Percentiles rank a stretch among this genome's conserved stretches.
Evolutionary conservation across 2,797 vertebrate species (phyloP).

Genomic region (Hydrocynus forskahlii): DNA sequence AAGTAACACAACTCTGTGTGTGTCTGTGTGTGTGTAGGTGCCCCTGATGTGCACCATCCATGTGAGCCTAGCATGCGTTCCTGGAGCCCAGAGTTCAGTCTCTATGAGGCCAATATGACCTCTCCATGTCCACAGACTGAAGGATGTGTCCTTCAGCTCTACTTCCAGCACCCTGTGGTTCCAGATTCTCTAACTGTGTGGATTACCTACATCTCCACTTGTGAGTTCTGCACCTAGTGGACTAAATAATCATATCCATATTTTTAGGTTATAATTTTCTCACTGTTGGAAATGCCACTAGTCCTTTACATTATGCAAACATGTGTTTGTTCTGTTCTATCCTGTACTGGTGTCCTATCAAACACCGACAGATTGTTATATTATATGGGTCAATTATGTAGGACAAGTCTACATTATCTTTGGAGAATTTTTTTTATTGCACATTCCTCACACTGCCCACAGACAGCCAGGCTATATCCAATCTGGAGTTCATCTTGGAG

Average conservation of each 20-base stretch:
- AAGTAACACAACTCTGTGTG: no score
- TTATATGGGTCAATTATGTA: background rate
- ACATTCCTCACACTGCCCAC: slow-evolving; percentile 49
- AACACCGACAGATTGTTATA: no score
- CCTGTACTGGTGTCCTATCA: no score
- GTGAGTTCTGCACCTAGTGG: slow-evolving; percentile 59
- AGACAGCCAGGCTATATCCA: slow-evolving; percentile 79
- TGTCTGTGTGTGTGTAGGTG: slow-evolving; percentile 74
- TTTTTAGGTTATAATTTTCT: no score
- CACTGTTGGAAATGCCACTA: no score
- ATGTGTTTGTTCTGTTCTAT: no score
- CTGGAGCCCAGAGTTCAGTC: slow-evolving; percentile 94
- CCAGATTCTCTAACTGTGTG: slow-evolving; percentile 88
- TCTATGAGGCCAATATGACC: slow-evolving; percentile 92
- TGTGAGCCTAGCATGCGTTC: slow-evolving; percentile 96
- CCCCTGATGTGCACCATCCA: slow-evolving; percentile 92
- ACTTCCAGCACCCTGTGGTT: slow-evolving; percentile 83
- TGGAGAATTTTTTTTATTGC: background rate
- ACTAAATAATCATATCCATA: no score
- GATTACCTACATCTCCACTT: slow-evolving; percentile 89
- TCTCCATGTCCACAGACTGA: slow-evolving; percentile 88
- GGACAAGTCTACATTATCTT: background rate
- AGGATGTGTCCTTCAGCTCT: slow-evolving; percentile 90
- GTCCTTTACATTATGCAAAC: no score
- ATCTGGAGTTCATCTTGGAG: slow-evolving; percentile 86